Base-by-base conservation (phyloP, 2,797 vertebrate species). In the Sebastiscus albofasciatus region DNA sequence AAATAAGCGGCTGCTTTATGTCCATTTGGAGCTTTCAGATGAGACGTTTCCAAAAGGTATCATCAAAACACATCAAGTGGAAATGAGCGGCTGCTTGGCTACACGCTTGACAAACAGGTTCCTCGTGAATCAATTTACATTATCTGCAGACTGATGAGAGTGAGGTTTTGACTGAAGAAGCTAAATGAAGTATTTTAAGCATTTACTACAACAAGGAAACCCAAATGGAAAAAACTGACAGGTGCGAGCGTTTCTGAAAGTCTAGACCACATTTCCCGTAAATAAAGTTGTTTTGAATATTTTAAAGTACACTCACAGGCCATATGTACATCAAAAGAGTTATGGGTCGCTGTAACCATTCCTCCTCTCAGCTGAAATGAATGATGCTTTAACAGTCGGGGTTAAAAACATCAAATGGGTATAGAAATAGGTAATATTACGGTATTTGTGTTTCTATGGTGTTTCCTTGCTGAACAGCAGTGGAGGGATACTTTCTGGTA, bases 51-150 rank as follows among this genome's bases (percentile, higher is more conserved):
- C 65, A 65, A 77, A 84, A 87, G 83, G 73, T 77, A 59, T 70
- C 77, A 82, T 87, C 80, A 81, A 74, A 70, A 75, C 69, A 18
- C 59, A 18, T 67, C 20, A 13, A 52, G 65, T 36, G 1, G 6
- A 77, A 79, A 79, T 24, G 60, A 84, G 82, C 54, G 64, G 77
- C 89, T 76, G 86, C 79, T 66, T 5, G 31, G n/a, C 75, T 55
- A 18, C 72, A 61, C 9, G 16, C 77, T 62, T 33, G 31, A 83
- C 76, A 66, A 79, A 72, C 39, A 7, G 69, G 29, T 55, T 71
- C 49, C 49, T 58, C 8, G 0, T 14, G 65, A 83, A 76, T 85
- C 70, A 66, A 73, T 75, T 69, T 31, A 67, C 39, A 69, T 84
- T 72, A 67, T 77, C 72, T 58, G 42, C 66, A 58, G 58, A 52